Evolutionary conservation across 2,888 invertebrate genomes (phyloP), one percentile per base, ranked within the genome.

Genomic region (Gymnocheta viridis): DNA sequence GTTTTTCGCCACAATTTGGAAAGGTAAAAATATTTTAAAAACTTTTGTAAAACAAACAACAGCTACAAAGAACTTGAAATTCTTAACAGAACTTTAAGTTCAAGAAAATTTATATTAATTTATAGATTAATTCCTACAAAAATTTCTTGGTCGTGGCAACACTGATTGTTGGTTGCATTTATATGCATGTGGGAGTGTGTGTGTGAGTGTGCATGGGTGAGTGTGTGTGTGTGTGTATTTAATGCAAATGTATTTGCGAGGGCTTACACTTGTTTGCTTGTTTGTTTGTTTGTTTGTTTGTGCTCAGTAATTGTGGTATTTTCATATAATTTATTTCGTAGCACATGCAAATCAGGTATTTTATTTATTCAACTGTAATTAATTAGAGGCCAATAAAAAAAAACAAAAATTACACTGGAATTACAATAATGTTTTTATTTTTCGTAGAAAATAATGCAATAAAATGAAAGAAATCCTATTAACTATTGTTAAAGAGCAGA

Each of bases 301-400:
- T 58, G 19, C n/a, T 41, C 29, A 29, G 73, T 81, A 60, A 81
- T 81, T 81, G 81, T 60, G 81, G 80, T 41, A 74, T 74, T 60
- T 81, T 74, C 41, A n/a, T 64, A n/a, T 17, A 47, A 47, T 47
- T 64, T 56, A 56, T 62, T 64, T 79, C 47, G 24, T 54, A 24
- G 79, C 24, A 35, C 51, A 79, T 70, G 70, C 17, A 64, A 79
- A 79, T 60, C 73, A 74, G 67, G 27, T 62, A 81, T 60, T 69
- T 81, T 69, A 69, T 81, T 81, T 74, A 74, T 74, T 74, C 81
- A 74, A 44, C 60, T 74, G 81, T 74, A 81, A 81, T 81, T 74
- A 81, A 74, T 81, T 69, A 49, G 58, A 38, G n/a, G 41, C 27
- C 44, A 70, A n/a, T 41, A 29, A 67, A 66, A 54, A 29, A 35